Percentiles rank a stretch among this genome's conserved stretches.
Evolutionary conservation across 2,888 invertebrate species (phyloP).

Genomic region (Glaucopsyche alexis): DNA sequence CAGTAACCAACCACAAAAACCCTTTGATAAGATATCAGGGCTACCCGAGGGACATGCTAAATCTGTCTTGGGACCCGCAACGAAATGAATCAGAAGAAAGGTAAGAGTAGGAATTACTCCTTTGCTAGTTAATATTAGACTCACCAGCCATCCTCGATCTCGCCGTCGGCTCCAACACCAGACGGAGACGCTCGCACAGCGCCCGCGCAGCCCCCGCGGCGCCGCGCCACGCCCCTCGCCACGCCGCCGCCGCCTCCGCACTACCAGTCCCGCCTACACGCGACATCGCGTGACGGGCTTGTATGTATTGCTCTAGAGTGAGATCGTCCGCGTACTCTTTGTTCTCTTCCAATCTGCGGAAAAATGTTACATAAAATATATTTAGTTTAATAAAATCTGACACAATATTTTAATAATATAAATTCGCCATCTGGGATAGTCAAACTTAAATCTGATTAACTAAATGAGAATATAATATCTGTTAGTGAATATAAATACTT

Average conservation of each 20-base stretch:
- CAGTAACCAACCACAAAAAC: too few relatives aligned
- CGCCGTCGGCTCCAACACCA: conserved; percentile 97
- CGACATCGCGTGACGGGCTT: conserved; percentile 50
- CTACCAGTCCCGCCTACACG: conserved; percentile 44
- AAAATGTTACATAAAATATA: too few relatives aligned
- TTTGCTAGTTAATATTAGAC: conserved; percentile 24
- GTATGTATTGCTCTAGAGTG: conserved; percentile 58
- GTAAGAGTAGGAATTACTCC: too few relatives aligned
- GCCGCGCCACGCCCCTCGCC: conserved; percentile 82
- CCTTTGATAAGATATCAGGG: too few relatives aligned
- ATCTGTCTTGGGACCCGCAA: too few relatives aligned
- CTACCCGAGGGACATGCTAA: too few relatives aligned
- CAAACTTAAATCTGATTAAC: too few relatives aligned
- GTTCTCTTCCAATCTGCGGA: conserved; percentile 48
- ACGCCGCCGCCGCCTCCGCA: conserved; percentile 71
- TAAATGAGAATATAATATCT: too few relatives aligned
- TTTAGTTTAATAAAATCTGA: neutral
- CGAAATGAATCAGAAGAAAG: too few relatives aligned
- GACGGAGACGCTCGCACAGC: conserved; percentile 94
- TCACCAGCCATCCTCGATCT: conserved; percentile 88
- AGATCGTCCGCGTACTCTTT: conserved; percentile 51
- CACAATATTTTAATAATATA: neutral
- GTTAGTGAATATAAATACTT: too few relatives aligned
- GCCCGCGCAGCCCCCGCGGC: conserved; percentile 66
- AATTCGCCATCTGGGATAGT: too few relatives aligned